Evolutionary conservation across 1,140 invertebrate genomes (phyloP).

Genomic region (Atta colombica): DNA sequence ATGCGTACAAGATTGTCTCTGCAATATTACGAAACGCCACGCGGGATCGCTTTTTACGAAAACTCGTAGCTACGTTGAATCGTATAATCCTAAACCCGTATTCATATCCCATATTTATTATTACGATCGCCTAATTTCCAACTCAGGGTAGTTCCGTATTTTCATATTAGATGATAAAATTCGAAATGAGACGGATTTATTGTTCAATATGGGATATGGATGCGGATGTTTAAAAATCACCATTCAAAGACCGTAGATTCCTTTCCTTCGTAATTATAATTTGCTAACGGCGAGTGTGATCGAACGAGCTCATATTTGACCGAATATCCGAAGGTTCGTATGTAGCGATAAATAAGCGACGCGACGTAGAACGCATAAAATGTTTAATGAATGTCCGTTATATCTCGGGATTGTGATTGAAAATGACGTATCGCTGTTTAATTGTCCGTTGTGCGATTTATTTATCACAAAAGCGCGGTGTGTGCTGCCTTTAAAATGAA

Average conservation of each 20-base stretch:
- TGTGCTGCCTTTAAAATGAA: constrained; percentile 8
- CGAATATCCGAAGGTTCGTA: constrained; percentile 1
- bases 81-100: constrained; percentile 28
- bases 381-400: constrained; percentile 1
- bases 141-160: neutral
- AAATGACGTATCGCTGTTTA: constrained; percentile 47
- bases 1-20: constrained; percentile 21
- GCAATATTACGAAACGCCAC: neutral
- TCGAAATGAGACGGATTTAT: constrained; percentile 11
- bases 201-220: constrained; percentile 36
- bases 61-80: neutral
- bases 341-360: constrained; percentile 27
- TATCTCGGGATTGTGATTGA: constrained; percentile 37
- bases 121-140: neutral
- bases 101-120: constrained; percentile 56
- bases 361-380: constrained; percentile 6
- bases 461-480: constrained; percentile 14
- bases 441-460: constrained; percentile 47
- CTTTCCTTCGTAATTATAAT: constrained; percentile 25
- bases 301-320: constrained; percentile 39
- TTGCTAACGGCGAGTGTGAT: constrained; percentile 39
- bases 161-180: constrained; percentile 27
- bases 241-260: constrained; percentile 21
- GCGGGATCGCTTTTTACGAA: neutral
- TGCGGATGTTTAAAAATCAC: constrained; percentile 21